Evolutionary conservation across 2,888 invertebrate genomes (phyloP), one percentile per base, ranked within the genome.

Genomic region (Deilephila porcellus): DNA sequence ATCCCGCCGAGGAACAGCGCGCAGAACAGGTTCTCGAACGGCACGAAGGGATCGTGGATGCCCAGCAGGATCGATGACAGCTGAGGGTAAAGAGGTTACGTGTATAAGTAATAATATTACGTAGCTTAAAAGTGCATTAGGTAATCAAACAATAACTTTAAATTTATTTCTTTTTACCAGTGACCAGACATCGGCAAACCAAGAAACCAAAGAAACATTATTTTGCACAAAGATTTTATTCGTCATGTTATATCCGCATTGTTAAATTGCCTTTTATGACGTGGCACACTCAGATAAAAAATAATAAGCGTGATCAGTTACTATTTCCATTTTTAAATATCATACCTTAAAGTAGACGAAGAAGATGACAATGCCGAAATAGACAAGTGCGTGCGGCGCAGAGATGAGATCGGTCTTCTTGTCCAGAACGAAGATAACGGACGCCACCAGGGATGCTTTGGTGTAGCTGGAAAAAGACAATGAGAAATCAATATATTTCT

Each of bases 11-110:
- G 96, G 95, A 98, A 98, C 72, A 99, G 94, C 32, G 99, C 99
- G 90, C 99, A 99, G 95, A 98, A 97, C 74, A 99, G 95, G 91
- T 99, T 99, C 95, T 99, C 99, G 89, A 99, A 99, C 19, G 99
- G 99, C 85, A 98, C 97, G 94, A 99, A 99, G 60, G 99, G 99
- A 95, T 99, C 99, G 89, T 99, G 98, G 85, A 99, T 99, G 81
- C 99, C 99, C 83, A 99, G 95, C 74, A 99, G 95, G 85, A 99
- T 97, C 11, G 99, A 99, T 32, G 99, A 99, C 76, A 99, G 91
- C 96, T 98, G 95, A 77, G 90, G 45, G 74, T 70, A 17, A 62
- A 86, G 72, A 87, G 76, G 83, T 76, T 74, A 14, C 0, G 14
- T 60, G 5, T 20, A 5, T 60, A 34, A n/a, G 17, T 34, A 4